Conservation (phyloP, 2,888 invertebrate genomes). For the Zonitis immaculata region DNA sequence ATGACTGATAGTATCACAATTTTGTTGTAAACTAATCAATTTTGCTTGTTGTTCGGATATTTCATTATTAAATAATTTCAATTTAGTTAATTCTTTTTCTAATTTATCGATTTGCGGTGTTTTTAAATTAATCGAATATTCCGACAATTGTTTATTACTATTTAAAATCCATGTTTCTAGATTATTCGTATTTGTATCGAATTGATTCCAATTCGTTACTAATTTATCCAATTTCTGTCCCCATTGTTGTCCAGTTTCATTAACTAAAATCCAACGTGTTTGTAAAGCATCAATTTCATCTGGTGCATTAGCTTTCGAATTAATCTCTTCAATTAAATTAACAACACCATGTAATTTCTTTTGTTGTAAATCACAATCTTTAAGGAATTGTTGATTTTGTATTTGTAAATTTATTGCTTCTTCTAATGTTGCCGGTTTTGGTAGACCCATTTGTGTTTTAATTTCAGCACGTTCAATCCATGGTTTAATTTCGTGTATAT, state of each 20-base stretch:
- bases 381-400: constrained; percentile 66
- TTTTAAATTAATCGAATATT: constrained; percentile 58
- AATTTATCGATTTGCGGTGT: constrained; percentile 71
- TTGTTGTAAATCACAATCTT: constrained; percentile 73
- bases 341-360: constrained; percentile 70
- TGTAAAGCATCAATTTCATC: constrained; percentile 82
- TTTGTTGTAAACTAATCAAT: constrained; percentile 72
- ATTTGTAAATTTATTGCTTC: constrained; percentile 78
- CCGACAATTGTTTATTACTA: constrained; percentile 59
- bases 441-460: constrained; percentile 64
- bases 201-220: constrained; percentile 74
- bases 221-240: constrained; percentile 74
- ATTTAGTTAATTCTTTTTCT: constrained; percentile 68
- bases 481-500: constrained; percentile 74
- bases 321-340: constrained; percentile 68
- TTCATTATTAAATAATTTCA: constrained; percentile 79
- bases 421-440: constrained; percentile 71
- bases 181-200: constrained; percentile 71
- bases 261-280: constrained; percentile 80
- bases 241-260: constrained; percentile 73
- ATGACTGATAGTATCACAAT: constrained; percentile 73
- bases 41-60: constrained; percentile 82
- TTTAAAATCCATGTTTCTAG: constrained; percentile 72
- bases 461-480: constrained; percentile 86
- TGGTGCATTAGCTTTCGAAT: constrained; percentile 69